phyloP scores from a whole-genome alignment of 2,113 vertebrate genomes.

The Falcunculus frontatus region DNA sequence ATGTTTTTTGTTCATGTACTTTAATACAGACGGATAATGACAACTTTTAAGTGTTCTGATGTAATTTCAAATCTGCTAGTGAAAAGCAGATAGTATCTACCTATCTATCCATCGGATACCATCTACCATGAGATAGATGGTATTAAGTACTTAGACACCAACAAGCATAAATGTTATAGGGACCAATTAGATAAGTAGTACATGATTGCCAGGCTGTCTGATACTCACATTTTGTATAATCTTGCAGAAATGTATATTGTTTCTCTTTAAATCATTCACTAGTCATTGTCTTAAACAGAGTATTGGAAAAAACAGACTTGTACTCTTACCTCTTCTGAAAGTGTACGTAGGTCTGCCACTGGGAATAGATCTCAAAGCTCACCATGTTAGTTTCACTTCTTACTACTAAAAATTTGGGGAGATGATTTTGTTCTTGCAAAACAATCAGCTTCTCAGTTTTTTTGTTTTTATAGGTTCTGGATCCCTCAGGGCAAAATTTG shows the following conservation, averaged over 20 bases:
- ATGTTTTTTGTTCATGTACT: not conserved
- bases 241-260: not conserved
- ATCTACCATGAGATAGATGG: not conserved
- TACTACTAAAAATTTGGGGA: not conserved
- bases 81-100: not conserved
- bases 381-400: not conserved
- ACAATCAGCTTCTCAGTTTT: not conserved
- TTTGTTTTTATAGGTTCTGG: conserved; percentile 80
- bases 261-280: not conserved
- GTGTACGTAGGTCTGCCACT: not conserved
- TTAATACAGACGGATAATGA: not conserved
- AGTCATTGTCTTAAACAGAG: not conserved
- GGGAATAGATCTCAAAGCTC: not conserved
- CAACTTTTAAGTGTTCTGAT: not conserved
- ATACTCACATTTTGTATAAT: not conserved
- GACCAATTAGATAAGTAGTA: not conserved
- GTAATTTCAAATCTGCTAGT: not conserved
- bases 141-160: not conserved
- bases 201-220: not conserved
- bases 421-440: not conserved
- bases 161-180: not conserved
- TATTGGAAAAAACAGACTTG: not conserved
- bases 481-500: conserved; percentile 94
- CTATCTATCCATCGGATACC: not conserved
- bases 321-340: not conserved